Evolutionary conservation across 2,797 vertebrate genomes (phyloP).

Genomic region (Dromococcyx pavoninus): DNA sequence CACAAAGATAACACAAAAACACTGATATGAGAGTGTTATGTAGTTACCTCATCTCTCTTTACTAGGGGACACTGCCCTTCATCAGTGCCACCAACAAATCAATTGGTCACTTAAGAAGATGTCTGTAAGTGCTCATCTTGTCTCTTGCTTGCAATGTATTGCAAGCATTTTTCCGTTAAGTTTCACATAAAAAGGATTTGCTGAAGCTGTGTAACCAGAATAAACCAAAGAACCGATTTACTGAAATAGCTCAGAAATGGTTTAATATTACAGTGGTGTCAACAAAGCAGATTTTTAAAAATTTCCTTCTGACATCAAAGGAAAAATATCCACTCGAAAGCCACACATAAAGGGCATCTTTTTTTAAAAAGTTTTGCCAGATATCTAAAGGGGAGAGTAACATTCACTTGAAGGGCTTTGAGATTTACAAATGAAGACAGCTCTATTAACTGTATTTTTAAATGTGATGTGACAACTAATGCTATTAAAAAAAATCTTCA

Average conservation of each 20-base stretch:
- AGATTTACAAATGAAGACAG: neutral
- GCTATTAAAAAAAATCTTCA: neutral
- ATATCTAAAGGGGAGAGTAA: neutral
- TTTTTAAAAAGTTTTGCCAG: neutral
- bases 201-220: constrained; percentile 39
- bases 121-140: constrained; percentile 26
- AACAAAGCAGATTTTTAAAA: constrained; percentile 61
- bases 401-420: neutral
- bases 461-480: neutral
- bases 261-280: constrained; percentile 52
- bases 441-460: neutral
- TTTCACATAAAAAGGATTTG: constrained; percentile 63
- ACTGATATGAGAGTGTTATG: constrained; percentile 50
- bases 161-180: constrained; percentile 44
- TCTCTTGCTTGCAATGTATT: constrained; percentile 45
- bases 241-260: constrained; percentile 55
- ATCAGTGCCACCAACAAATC: constrained; percentile 69
- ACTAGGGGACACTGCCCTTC: constrained; percentile 47
- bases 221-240: constrained; percentile 55
- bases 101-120: constrained; percentile 46
- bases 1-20: constrained; percentile 60
- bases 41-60: constrained; percentile 62
- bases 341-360: neutral
- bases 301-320: constrained; percentile 28
- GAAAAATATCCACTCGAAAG: constrained; percentile 53